Evolutionary conservation across 2,113 vertebrate genomes (phyloP).

Genomic region (Scolopax mira): DNA sequence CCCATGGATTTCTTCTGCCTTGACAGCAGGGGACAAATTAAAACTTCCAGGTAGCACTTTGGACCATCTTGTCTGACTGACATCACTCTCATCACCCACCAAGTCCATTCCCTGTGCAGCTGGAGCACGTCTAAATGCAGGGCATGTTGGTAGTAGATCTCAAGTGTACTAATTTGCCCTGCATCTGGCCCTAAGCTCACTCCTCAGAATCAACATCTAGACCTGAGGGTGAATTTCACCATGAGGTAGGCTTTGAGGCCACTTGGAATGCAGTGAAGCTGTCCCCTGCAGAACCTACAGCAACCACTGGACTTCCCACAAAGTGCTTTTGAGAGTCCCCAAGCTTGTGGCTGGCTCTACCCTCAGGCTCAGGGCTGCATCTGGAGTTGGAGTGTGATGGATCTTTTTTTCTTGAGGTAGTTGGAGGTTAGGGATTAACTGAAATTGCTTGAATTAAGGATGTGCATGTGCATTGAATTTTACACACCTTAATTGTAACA

Average conservation of each 20-base stretch:
- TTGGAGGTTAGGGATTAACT: not conserved
- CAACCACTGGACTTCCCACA: not conserved
- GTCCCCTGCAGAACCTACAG: not conserved
- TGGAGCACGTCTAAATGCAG: not conserved
- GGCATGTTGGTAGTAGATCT: not conserved
- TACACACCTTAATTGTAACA: not conserved
- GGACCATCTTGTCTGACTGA: not conserved
- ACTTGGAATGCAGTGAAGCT: no score
- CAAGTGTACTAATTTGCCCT: not conserved
- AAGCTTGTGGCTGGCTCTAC: not conserved
- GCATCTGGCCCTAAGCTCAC: not conserved
- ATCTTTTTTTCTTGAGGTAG: not conserved
- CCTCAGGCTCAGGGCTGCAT: not conserved
- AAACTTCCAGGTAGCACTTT: not conserved
- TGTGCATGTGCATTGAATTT: not conserved
- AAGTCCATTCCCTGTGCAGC: accelerated
- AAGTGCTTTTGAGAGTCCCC: not conserved
- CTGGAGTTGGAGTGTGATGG: not conserved
- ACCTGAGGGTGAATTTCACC: not conserved
- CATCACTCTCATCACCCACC: not conserved
- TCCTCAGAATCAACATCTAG: not conserved
- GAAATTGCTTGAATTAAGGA: not conserved
- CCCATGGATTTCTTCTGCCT: not conserved
- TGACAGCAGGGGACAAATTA: not conserved
- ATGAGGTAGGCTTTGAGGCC: not conserved